phyloP scores from a whole-genome alignment of 2,888 invertebrate species.

The Acleris emargana region DNA sequence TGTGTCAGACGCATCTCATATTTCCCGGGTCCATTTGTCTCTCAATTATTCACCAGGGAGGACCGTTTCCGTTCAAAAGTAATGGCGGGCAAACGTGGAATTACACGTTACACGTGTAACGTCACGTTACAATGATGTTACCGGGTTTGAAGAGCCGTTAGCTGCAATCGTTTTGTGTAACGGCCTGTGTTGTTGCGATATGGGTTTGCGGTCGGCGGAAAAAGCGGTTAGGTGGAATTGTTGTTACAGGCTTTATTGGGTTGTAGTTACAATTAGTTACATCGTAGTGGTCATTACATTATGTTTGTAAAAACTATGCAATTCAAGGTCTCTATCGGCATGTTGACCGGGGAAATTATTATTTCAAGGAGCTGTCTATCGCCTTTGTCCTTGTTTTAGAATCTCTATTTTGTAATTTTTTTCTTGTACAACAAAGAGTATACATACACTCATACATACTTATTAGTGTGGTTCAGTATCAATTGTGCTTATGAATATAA shows the following conservation, averaged over 20 bases:
- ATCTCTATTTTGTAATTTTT: too few species aligned
- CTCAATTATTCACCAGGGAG: slow-evolving; percentile 75
- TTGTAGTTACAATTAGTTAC: neutral
- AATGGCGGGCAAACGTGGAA: slow-evolving; percentile 75
- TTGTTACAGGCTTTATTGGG: slow-evolving; percentile 12
- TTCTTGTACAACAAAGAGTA: too few species aligned
- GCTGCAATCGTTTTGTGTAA: slow-evolving; percentile 69
- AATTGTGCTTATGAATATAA: too few species aligned
- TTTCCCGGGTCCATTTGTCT: slow-evolving; percentile 74
- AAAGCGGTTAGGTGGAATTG: slow-evolving; percentile 23
- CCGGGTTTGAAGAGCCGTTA: slow-evolving; percentile 72
- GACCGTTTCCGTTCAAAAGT: slow-evolving; percentile 63
- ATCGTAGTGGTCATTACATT: too few species aligned
- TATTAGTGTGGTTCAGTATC: too few species aligned
- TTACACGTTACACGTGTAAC: slow-evolving; percentile 72
- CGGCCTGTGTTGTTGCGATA: slow-evolving; percentile 43
- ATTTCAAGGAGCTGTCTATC: too few species aligned
- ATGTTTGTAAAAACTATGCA: too few species aligned
- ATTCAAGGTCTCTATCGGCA: too few species aligned
- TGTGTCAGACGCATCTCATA: slow-evolving; percentile 73
- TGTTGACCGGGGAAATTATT: too few species aligned
- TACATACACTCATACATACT: too few species aligned
- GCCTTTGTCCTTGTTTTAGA: too few species aligned
- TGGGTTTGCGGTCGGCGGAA: slow-evolving; percentile 27
- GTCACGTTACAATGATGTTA: slow-evolving; percentile 60